Percentiles rank a stretch among this genome's conserved stretches.
phyloP scores from a whole-genome alignment of 2,888 invertebrate genomes.

The Oxyscelio sp. region DNA sequence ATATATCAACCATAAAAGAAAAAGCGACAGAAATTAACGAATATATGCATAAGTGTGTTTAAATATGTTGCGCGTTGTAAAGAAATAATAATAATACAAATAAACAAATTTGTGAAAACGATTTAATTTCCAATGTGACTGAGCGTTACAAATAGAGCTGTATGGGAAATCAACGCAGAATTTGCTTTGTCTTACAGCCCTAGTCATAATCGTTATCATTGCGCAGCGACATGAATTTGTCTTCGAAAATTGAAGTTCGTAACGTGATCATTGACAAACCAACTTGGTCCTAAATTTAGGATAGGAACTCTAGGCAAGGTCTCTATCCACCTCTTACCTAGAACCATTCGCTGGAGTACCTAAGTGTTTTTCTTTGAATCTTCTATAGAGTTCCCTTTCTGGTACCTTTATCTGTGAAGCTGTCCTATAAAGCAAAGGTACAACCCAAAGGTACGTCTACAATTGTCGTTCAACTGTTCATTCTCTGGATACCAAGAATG shows the following conservation, averaged over 20 bases:
- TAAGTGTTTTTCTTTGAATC: no score
- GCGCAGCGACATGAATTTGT: conserved; percentile 47
- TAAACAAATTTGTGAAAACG: conserved; percentile 48
- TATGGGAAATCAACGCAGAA: conserved; percentile 24
- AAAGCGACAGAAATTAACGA: conserved; percentile 57
- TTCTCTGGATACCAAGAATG: no score
- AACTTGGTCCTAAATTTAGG: conserved; percentile 48
- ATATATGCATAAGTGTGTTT: conserved; percentile 72
- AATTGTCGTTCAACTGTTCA: no score
- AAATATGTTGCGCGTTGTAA: conserved; percentile 71
- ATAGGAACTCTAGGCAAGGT: no score
- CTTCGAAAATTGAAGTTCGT: conserved; percentile 55
- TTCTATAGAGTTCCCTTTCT: no score
- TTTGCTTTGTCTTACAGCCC: conserved; percentile 41
- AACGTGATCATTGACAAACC: conserved; percentile 26
- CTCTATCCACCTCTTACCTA: no score
- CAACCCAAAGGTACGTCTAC: no score
- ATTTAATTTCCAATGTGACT: conserved; percentile 62
- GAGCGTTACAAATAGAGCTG: conserved; percentile 50
- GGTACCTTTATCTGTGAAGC: no score
- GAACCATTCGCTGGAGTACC: no score
- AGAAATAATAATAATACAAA: conserved; percentile 9
- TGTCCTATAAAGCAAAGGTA: no score
- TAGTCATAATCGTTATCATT: conserved; percentile 52
- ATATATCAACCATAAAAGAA: conserved; percentile 61